Evolutionary conservation across 2,888 invertebrate species (phyloP).

Genomic region (Eudasyphora cyanicolor): DNA sequence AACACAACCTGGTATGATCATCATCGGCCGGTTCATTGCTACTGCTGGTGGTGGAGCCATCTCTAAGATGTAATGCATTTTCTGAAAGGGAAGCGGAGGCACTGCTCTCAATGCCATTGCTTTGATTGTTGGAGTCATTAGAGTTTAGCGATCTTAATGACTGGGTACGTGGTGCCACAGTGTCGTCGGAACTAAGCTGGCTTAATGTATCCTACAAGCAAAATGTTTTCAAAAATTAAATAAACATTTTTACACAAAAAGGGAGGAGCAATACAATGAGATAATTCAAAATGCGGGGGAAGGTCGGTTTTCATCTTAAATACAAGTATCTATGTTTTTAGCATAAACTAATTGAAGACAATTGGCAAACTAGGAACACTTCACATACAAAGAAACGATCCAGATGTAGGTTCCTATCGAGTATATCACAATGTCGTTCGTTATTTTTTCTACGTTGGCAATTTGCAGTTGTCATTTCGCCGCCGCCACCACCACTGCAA

Average conservation of each 20-base stretch:
- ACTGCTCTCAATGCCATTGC: not conserved
- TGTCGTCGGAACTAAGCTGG: constrained; percentile 71
- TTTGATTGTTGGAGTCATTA: constrained; percentile 44
- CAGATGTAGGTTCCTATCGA: constrained; percentile 75
- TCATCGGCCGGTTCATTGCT: constrained; percentile 2
- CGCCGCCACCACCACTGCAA: not conserved
- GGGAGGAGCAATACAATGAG: not conserved
- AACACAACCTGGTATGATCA: constrained; percentile 45
- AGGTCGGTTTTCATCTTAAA: too few relatives aligned
- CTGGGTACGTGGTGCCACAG: constrained; percentile 69
- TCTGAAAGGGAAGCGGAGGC: not conserved
- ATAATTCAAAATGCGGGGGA: not conserved
- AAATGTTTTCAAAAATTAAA: constrained; percentile 28
- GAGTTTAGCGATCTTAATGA: constrained; percentile 69
- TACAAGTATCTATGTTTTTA: not conserved
- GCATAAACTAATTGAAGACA: too few relatives aligned
- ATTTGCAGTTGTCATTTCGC: constrained; percentile 48
- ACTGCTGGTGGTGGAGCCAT: constrained; percentile 5
- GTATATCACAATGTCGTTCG: constrained; percentile 72
- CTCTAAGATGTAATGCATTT: not conserved
- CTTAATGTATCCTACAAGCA: constrained; percentile 71
- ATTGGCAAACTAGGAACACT: too few relatives aligned
- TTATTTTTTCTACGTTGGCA: constrained; percentile 42
- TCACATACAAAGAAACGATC: constrained; percentile 73
- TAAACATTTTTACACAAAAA: constrained; percentile 12